A percentile compares a stretch with the other conserved stretches of the same genome.
These are phyloP conservation scores for Anguilla japonica DNA, from an alignment of 2,113 vertebrate genomes.

Conservation along the genomic window DNA sequence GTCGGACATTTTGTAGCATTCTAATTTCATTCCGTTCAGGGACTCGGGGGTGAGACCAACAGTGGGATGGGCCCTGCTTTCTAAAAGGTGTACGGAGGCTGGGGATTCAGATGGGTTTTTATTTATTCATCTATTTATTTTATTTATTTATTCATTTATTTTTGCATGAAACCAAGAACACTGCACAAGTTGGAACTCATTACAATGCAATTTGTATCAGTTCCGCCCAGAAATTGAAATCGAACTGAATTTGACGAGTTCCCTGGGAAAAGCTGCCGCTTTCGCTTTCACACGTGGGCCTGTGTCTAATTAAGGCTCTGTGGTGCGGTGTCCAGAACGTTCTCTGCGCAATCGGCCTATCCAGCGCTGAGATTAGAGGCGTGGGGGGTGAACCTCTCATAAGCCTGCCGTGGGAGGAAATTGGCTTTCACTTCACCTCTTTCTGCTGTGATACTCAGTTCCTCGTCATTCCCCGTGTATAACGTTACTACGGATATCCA, in stretches of 20 bases:
- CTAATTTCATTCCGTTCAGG: no score
- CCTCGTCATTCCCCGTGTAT: background rate
- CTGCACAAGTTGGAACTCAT: background rate
- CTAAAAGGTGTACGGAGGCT: background rate
- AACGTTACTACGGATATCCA: no score
- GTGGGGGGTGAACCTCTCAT: background rate
- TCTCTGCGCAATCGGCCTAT: background rate
- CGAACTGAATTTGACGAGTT: background rate
- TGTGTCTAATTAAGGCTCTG: conserved; percentile 14
- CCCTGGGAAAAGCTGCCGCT: background rate
- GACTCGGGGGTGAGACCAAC: no score
- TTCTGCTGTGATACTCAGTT: background rate
- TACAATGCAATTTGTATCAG: background rate
- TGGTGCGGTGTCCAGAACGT: background rate
- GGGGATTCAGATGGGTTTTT: background rate
- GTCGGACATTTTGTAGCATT: no score
- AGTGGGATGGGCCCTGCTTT: no score
- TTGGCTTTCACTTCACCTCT: background rate
- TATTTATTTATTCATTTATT: no score
- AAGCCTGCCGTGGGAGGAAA: background rate
- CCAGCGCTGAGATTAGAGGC: background rate
- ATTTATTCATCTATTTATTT: no score
- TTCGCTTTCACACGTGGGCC: background rate
- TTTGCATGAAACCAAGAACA: background rate
- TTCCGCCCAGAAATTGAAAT: background rate